These are phyloP conservation scores for Periophthalmus magnuspinnatus DNA, from an alignment of 2,797 vertebrate species.

Conservation along the genomic window DNA sequence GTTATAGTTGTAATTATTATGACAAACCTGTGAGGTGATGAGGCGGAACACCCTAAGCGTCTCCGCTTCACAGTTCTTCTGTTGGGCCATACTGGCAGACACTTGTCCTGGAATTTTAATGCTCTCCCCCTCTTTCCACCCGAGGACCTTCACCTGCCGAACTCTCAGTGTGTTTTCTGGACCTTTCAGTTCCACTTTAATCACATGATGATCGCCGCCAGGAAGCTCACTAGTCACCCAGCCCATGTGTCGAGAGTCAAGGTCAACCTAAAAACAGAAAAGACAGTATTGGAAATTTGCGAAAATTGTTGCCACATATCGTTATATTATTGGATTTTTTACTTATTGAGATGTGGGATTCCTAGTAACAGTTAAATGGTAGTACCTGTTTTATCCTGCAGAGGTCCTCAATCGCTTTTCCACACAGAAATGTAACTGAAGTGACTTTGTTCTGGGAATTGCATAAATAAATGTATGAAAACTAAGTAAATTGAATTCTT, in stretches of 20 bases:
- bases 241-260: slow-evolving; percentile 98
- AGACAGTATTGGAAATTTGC: neutral
- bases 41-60: slow-evolving; percentile 94
- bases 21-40: slow-evolving; percentile 93
- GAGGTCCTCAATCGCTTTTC: slow-evolving; percentile 95
- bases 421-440: slow-evolving; percentile 96
- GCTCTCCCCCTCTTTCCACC: slow-evolving; percentile 97
- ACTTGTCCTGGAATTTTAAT: slow-evolving; percentile 96
- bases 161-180: slow-evolving; percentile 98
- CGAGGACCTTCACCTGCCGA: slow-evolving; percentile 95
- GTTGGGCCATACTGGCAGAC: slow-evolving; percentile 95
- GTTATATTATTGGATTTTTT: neutral
- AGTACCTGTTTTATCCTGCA: slow-evolving; percentile 98
- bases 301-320: neutral
- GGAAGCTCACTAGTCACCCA: slow-evolving; percentile 99
- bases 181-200: slow-evolving; percentile 97
- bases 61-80: slow-evolving; percentile 97
- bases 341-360: neutral
- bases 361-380: neutral
- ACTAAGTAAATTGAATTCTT: neutral
- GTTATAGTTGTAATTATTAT: no score
- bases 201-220: slow-evolving; percentile 93
- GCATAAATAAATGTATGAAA: slow-evolving; percentile 4
- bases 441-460: slow-evolving; percentile 94
- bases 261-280: slow-evolving; percentile 83